Percentiles rank a stretch among this genome's conserved stretches.
Conservation (phyloP, 2,888 invertebrate species). For the Argyra leucocephala region DNA sequence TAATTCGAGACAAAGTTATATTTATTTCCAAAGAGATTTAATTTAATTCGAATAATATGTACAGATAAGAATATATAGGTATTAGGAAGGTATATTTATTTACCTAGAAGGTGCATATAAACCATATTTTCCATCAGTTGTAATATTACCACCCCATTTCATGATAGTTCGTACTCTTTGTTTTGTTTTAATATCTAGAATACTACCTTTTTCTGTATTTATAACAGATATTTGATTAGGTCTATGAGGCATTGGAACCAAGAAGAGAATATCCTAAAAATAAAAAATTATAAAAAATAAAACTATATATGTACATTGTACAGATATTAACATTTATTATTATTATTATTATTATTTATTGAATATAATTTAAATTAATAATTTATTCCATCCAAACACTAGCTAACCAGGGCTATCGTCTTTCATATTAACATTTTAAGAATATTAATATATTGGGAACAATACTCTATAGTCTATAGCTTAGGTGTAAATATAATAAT, state of each 20-base stretch:
- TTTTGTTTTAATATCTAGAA: conserved; percentile 82
- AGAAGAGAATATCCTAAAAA: conserved; percentile 54
- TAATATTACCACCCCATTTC: conserved; percentile 86
- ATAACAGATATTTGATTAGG: conserved; percentile 77
- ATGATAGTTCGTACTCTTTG: conserved; percentile 77
- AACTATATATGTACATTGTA: no score
- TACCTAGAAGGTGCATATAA: conserved; percentile 78
- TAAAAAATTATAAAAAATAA: no score
- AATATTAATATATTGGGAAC: no score
- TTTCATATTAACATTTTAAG: no score
- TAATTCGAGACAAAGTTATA: no score
- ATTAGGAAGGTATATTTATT: conserved; percentile 7
- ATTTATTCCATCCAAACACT: no score
- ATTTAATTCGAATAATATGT: conserved; percentile 9
- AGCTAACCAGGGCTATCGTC: no score
- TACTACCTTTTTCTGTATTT: conserved; percentile 80
- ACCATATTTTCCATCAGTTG: conserved; percentile 79
- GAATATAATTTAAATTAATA: no score
- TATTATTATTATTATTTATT: no score
- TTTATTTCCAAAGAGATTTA: neutral
- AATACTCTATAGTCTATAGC: no score
- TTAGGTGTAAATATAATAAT: no score
- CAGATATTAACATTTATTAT: no score
- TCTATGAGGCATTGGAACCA: conserved; percentile 77
- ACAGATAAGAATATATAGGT: neutral